Evolutionary conservation across 2,888 invertebrate species (phyloP).

Genomic region (Dicyrtomina minuta): DNA sequence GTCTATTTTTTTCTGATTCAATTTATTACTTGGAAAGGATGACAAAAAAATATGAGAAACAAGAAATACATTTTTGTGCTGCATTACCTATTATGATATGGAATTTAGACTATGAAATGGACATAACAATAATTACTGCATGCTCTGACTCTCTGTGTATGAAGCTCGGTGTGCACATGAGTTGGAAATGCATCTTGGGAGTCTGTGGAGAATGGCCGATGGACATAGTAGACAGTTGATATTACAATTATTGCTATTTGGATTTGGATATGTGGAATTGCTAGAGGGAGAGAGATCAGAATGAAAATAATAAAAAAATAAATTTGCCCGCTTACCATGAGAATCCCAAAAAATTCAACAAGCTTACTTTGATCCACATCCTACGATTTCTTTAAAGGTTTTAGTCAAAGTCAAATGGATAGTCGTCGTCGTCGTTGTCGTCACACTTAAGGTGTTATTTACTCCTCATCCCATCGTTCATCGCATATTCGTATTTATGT

Average conservation of each 20-base stretch:
- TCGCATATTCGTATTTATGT: no score
- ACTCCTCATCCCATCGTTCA: no score
- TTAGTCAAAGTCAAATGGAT: no score
- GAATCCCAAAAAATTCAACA: conserved; percentile 15
- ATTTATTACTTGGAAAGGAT: not conserved
- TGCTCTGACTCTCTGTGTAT: no score
- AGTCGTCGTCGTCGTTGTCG: not conserved
- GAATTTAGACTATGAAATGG: not conserved
- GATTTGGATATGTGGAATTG: not conserved
- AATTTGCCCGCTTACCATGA: conserved; percentile 20
- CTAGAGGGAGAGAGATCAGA: not conserved
- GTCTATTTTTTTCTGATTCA: not conserved
- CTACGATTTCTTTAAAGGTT: conserved; percentile 12
- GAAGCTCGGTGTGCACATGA: not conserved
- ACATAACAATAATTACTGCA: not conserved
- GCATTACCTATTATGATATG: not conserved
- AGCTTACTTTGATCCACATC: conserved; percentile 22
- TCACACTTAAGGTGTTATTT: no score
- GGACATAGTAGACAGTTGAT: no score
- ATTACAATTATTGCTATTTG: no score
- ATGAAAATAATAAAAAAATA: no score
- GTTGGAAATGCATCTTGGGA: no score
- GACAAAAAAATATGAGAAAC: not conserved
- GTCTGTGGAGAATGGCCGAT: no score
- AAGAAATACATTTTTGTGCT: not conserved